Base-by-base conservation (phyloP, 1,140 invertebrate genomes). In the Lethocerus indicus region DNA sequence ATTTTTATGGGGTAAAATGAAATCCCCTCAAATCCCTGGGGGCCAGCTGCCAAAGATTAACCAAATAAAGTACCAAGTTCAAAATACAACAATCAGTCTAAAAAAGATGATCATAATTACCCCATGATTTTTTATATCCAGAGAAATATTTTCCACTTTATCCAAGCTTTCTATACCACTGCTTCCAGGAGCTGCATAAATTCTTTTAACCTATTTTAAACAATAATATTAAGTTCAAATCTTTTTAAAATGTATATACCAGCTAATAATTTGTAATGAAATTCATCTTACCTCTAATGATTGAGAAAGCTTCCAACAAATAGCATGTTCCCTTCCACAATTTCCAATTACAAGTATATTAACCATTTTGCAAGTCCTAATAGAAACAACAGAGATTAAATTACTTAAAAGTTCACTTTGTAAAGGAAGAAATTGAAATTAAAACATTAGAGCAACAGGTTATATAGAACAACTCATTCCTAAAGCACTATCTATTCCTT, bases 291-390 rank as follows among this genome's bases (percentile, higher is more conserved):
- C 74, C 52, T 73, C 60, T 9, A 70, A 58, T 37, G 88, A 93
- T 62, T 91, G 78, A 1, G 84, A 67, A 6, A 97, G 62, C 67
- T 94, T 94, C 89, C 89, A 95, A 56, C 76, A 79, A 55, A 96
- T 73, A 12, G 89, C 89, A 72, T 97, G 90, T 69, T 98, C 94
- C 55, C 94, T 72, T n/a, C 90, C 93, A 29, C 94, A 93, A 63
- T 78, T 73, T 14, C 94, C 94, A 60, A 97, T 77, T 6, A 97
- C 75, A 42, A 96, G 67, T 47, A 96, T 74, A 41, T 50, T 52
- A 36, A 40, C 25, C 51, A 53, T 53, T 29, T 29, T 49, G 37
- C n/a, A n/a, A n/a, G n/a, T n/a, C n/a, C n/a, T n/a, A n/a, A n/a
- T 27, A n/a, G 16, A 39, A 39, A 39, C 16, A 39, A 39, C 4